Conservation (phyloP, 2,113 vertebrate genomes). For the Mastomys natalensis region DNA sequence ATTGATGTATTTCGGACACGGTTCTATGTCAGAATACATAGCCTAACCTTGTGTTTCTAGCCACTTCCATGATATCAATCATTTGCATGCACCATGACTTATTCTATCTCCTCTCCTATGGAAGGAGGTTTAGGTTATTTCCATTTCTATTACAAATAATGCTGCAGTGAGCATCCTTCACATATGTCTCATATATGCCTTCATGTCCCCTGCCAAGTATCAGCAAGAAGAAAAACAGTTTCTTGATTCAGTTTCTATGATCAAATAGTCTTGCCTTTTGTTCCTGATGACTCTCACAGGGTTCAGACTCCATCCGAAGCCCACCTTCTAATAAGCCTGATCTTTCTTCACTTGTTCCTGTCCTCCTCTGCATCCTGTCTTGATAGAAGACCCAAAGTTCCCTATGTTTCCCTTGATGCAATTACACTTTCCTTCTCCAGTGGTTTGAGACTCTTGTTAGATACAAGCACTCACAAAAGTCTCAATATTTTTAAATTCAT, state of each 20-base stretch:
- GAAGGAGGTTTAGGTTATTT: conserved; percentile 56
- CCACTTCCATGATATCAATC: conserved; percentile 26
- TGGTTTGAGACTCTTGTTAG: conserved; percentile 29
- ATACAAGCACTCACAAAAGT: background rate
- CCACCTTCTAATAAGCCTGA: background rate
- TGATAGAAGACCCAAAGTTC: background rate
- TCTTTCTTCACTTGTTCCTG: background rate
- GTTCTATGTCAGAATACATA: background rate
- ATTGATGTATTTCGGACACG: background rate
- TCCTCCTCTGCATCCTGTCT: background rate
- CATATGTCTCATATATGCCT: conserved; percentile 70
- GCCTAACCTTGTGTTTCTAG: conserved; percentile 56
- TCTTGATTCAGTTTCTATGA: conserved; percentile 66
- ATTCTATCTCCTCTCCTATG: conserved; percentile 36
- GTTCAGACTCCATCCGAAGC: conserved; percentile 15
- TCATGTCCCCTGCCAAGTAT: conserved; percentile 65
- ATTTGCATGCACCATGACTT: background rate
- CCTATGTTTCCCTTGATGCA: background rate
- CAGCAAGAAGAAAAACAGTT: conserved; percentile 76
- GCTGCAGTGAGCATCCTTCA: conserved; percentile 61
- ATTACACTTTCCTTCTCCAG: conserved; percentile 45
- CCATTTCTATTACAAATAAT: conserved; percentile 70
- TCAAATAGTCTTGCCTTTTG: conserved; percentile 71
- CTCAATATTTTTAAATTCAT: background rate
- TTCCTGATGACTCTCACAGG: conserved; percentile 39